Conservation (phyloP, 2,888 invertebrate genomes). For the Stenoptilia bipunctidactyla region DNA sequence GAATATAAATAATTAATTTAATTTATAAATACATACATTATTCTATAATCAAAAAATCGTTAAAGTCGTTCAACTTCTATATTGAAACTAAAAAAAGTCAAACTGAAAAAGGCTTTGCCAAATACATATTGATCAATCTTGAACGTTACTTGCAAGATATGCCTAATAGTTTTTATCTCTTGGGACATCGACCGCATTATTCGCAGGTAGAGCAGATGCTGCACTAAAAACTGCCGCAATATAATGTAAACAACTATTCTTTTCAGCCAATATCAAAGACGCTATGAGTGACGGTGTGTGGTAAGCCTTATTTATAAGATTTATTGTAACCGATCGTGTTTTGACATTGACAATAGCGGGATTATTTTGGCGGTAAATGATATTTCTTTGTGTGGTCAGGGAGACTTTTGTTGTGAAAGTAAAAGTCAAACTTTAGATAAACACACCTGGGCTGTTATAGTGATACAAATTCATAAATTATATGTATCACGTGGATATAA, state of each 20-base stretch:
- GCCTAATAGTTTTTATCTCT: constrained; percentile 10
- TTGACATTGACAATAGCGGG: constrained; percentile 60
- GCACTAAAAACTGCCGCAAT: constrained; percentile 41
- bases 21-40: no score
- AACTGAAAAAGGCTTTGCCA: no score
- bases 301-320: constrained; percentile 51
- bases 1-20: no score
- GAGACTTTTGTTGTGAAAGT: constrained; percentile 42
- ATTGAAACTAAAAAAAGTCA: no score
- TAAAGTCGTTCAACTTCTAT: no score
- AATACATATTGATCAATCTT: no score
- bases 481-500: no score
- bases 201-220: constrained; percentile 51
- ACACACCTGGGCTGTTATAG: constrained; percentile 40
- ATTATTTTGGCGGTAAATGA: constrained; percentile 49
- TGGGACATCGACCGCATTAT: neutral
- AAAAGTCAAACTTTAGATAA: constrained; percentile 40
- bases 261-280: constrained; percentile 40
- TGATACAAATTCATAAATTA: no score
- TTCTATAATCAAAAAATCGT: no score
- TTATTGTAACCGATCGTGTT: constrained; percentile 71
- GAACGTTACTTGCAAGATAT: no score
- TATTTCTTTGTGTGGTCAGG: constrained; percentile 55
- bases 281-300: constrained; percentile 49
- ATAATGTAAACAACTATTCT: constrained; percentile 54